Conservation (phyloP, 2,113 vertebrate genomes). For the Gallinago undulata region DNA sequence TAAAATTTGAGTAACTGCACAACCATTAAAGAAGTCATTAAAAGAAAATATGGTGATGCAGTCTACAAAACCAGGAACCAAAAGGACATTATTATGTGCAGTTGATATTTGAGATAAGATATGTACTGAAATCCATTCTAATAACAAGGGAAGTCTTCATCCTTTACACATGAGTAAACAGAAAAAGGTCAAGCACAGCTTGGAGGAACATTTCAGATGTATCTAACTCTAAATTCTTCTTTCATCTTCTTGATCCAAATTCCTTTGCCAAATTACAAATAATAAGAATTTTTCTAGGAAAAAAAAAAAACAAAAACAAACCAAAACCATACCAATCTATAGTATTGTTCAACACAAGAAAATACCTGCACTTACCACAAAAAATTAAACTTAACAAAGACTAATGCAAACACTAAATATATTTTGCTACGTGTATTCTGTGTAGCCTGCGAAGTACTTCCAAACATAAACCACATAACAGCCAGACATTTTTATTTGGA, state of each 20-base stretch:
- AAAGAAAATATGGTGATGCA: not conserved
- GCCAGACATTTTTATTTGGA: not conserved
- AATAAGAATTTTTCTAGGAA: not conserved
- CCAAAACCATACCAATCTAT: not conserved
- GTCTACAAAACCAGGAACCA: not conserved
- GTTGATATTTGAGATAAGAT: not conserved
- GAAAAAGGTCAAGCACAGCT: not conserved
- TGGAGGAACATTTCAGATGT: not conserved
- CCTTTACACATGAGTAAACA: not conserved
- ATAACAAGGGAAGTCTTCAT: not conserved
- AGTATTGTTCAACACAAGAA: not conserved
- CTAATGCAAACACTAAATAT: not conserved
- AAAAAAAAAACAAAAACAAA: not conserved
- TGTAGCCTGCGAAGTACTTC: not conserved
- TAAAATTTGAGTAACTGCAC: not conserved
- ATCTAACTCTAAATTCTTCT: not conserved
- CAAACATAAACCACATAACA: not conserved
- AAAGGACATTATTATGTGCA: not conserved
- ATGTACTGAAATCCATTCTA: not conserved
- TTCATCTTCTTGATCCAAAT: not conserved
- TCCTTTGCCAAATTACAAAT: not conserved
- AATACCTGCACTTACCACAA: fast-evolving
- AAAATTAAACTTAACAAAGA: not conserved
- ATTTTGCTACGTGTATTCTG: not conserved
- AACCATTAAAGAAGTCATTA: not conserved